Conservation (phyloP, 2,113 vertebrate species). For the Dipodomys stephensi region DNA sequence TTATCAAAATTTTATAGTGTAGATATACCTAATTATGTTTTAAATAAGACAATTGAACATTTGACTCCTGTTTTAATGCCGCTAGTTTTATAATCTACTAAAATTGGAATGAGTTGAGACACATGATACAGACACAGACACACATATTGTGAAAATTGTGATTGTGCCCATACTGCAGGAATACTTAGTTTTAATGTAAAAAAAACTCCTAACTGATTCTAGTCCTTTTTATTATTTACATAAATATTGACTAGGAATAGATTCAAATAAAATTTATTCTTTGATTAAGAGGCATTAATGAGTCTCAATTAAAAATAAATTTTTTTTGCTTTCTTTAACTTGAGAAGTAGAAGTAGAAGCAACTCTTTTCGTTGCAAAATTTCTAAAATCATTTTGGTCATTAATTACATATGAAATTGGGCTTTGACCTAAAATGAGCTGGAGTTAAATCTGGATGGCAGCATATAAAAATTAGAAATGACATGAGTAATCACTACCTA, state of each 20-base stretch:
- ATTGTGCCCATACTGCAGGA: background rate
- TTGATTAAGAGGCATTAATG: conserved; percentile 14
- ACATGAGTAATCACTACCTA: conserved; percentile 56
- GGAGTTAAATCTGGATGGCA: conserved; percentile 60
- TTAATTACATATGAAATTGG: conserved; percentile 68
- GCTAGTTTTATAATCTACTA: background rate
- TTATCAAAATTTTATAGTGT: background rate
- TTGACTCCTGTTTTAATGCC: background rate
- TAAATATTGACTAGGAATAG: conserved; percentile 22
- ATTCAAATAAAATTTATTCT: conserved; percentile 16
- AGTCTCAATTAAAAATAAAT: conserved; percentile 44
- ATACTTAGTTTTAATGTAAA: conserved; percentile 43
- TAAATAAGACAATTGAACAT: background rate
- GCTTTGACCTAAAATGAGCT: conserved; percentile 52
- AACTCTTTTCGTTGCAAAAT: conserved; percentile 46
- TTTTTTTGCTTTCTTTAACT: background rate
- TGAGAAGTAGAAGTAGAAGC: conserved; percentile 58
- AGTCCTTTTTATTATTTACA: conserved; percentile 47
- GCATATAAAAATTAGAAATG: conserved; percentile 67
- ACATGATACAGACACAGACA: background rate
- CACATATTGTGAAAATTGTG: background rate
- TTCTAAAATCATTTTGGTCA: conserved; percentile 64
- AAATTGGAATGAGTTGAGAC: background rate
- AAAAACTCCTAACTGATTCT: background rate
- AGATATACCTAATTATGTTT: background rate